Percentiles rank a stretch among this genome's conserved stretches.
These are phyloP conservation scores for Agrotis puta DNA, from an alignment of 2,888 invertebrate genomes.

Conservation along the genomic window DNA sequence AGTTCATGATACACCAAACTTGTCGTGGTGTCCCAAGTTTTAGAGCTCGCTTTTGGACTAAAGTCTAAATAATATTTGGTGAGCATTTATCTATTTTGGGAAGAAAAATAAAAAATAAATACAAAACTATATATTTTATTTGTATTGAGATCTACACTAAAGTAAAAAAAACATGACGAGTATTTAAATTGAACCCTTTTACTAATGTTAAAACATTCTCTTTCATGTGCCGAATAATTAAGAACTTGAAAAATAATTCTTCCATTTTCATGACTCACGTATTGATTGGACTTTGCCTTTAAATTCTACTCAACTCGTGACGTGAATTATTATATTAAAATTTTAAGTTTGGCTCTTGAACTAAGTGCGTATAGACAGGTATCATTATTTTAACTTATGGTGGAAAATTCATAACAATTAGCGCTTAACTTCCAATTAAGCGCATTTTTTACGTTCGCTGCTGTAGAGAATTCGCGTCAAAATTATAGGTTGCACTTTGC, in stretches of 20 bases:
- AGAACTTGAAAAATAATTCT: neutral
- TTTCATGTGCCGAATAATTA: constrained; percentile 2
- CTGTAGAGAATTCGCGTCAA: constrained; percentile 24
- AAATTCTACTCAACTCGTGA: neutral
- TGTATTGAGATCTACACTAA: no score
- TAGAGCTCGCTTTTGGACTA: no score
- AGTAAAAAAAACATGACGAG: no score
- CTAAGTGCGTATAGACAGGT: neutral
- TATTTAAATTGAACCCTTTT: no score
- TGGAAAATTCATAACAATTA: constrained; percentile 39
- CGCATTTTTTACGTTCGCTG: constrained; percentile 30
- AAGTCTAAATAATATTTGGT: no score
- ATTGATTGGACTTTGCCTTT: neutral
- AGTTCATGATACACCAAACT: no score
- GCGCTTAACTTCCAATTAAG: constrained; percentile 41
- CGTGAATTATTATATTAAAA: neutral
- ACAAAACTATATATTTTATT: no score
- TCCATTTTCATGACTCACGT: neutral
- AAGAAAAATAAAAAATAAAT: no score
- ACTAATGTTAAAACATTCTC: no score
- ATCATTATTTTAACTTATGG: constrained; percentile 10
- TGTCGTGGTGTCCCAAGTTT: no score
- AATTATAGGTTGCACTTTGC: constrained; percentile 44
- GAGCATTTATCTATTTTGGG: no score
- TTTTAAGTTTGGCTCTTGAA: neutral